Evolutionary conservation across 2,797 vertebrate genomes (phyloP), one percentile per base, ranked within the genome.

Genomic region (Scarus forsteni): DNA sequence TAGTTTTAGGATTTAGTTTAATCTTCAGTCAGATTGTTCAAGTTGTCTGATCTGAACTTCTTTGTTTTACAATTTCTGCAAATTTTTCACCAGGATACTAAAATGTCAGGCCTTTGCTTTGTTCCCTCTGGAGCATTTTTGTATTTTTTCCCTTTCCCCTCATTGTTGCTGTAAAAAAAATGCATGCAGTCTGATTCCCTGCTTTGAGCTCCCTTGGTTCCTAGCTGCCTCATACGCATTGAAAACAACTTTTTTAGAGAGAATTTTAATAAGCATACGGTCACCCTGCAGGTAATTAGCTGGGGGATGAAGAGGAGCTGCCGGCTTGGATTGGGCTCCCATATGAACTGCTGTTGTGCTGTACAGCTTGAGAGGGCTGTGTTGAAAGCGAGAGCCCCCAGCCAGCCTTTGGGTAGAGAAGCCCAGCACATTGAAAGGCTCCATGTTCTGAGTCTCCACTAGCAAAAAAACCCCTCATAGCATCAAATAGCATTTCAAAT

Each of bases 211-310:
- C 64, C 66, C 67, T 84, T 46, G 48, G 43, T 77, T 82, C 57
- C 61, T 62, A 48, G 65, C 72, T 80, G 39, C 51, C 62, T 77
- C 60, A 49, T 60, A 56, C 75, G 58, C 67, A 45, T 60, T 79
- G 64, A 85, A 91, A 91, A 90, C 81, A 86, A 88, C 74, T 87
- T 71, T 74, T 78, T 76, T 69, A 60, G 56, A 50, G 55, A 43
- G 67, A 50, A 70, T 85, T 91, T 88, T 91, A 89, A 92, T 91
- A 91, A 88, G 89, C 87, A 89, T 89, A 85, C 80, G 58, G 84
- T 79, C 84, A 88, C 83, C 85, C 90, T 81, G 81, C 86, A 92
- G 88, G 89, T 92, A 92, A 92, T 92, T 92, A 91, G 87, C 91
- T 83, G 45, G 80, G 81, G 89, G 89, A 84, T 90, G 85, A 92